Percentiles rank a stretch among this genome's conserved stretches.
phyloP scores from a whole-genome alignment of 2,113 vertebrate species.

The Stegastes partitus region DNA sequence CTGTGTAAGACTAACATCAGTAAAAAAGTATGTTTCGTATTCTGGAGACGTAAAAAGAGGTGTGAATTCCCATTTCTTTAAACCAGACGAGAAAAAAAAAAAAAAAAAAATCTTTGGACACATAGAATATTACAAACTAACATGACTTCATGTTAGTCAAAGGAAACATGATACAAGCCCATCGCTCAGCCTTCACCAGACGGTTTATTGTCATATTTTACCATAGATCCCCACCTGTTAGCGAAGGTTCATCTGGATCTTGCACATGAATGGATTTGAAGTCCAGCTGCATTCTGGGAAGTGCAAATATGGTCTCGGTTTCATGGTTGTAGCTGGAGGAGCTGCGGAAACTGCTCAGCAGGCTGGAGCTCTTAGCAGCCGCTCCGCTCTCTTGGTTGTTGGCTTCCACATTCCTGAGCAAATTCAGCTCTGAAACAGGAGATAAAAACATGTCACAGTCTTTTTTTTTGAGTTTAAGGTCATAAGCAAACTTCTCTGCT shows the following conservation, averaged over 20 bases:
- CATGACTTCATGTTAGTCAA: no score
- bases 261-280: slow-evolving; percentile 98
- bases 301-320: slow-evolving; percentile 97
- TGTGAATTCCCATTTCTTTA: no score
- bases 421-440: slow-evolving; percentile 89
- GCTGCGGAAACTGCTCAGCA: slow-evolving; percentile 93
- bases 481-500: slow-evolving; percentile 15
- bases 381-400: slow-evolving; percentile 91
- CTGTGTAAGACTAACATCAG: no score
- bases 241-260: slow-evolving; percentile 93
- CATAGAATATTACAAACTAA: no score
- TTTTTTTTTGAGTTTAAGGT: slow-evolving; percentile 13
- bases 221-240: slow-evolving; percentile 85
- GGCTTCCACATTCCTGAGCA: slow-evolving; percentile 95
- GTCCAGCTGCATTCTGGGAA: slow-evolving; percentile 98
- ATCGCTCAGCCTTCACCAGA: no score
- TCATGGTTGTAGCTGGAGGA: slow-evolving; percentile 97
- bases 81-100: no score
- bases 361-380: slow-evolving; percentile 91
- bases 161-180: no score
- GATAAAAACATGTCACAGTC: slow-evolving; percentile 32
- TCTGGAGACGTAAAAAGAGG: no score
- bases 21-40: no score
- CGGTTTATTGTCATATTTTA: no score
- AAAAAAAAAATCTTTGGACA: no score